Conservation (phyloP, 2,797 vertebrate species). For the Enteromius trimaculatus region DNA sequence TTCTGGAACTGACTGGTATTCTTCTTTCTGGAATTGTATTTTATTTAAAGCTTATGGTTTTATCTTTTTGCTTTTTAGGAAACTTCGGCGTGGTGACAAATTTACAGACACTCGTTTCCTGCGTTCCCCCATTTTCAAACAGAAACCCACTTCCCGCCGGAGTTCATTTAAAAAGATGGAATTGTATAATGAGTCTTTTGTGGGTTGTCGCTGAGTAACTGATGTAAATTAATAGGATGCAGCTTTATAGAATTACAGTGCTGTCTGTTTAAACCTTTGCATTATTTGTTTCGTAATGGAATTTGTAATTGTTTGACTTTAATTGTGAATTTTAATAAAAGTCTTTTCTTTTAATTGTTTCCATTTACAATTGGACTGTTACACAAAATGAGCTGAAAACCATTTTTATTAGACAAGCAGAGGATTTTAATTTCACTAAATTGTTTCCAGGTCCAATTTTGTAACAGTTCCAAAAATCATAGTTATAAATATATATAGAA, state of each 20-base stretch:
- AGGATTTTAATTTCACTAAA: neutral
- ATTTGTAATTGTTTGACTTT: neutral
- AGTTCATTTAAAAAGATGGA: slow-evolving; percentile 68
- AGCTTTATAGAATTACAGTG: neutral
- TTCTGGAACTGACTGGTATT: neutral
- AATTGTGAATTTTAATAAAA: slow-evolving; percentile 24
- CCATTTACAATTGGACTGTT: neutral
- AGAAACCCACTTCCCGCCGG: slow-evolving; percentile 64
- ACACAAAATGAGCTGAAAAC: neutral
- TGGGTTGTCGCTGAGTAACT: slow-evolving; percentile 72
- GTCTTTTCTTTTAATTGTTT: neutral
- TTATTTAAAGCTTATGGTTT: neutral
- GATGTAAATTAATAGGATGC: neutral
- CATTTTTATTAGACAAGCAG: neutral
- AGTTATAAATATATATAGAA: neutral
- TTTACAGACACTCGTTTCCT: slow-evolving; percentile 91
- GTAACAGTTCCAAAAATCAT: neutral
- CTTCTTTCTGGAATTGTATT: neutral
- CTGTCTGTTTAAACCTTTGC: neutral
- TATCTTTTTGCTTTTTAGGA: slow-evolving; percentile 73
- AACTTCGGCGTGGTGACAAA: slow-evolving; percentile 93
- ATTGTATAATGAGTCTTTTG: slow-evolving; percentile 83
- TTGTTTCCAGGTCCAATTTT: neutral
- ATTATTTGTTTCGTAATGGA: neutral
- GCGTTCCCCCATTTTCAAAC: slow-evolving; percentile 90